A percentile compares a stretch with the other conserved stretches of the same genome.
Conservation (phyloP, 2,113 vertebrate species). For the Elanoides forficatus region DNA sequence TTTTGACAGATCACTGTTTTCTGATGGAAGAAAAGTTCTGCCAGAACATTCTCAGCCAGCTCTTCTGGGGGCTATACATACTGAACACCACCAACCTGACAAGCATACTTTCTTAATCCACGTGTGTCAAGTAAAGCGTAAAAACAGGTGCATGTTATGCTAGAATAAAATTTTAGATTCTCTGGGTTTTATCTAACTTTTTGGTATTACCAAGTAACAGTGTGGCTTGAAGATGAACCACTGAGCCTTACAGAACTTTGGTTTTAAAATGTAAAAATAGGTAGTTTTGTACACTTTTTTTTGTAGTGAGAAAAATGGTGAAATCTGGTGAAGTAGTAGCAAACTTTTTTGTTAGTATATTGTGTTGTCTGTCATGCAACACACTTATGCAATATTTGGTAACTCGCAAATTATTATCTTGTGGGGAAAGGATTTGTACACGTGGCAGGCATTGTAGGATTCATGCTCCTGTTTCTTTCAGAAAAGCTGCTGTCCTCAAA, state of each 20-base stretch:
- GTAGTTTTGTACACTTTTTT: neutral
- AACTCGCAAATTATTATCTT: neutral
- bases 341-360: neutral
- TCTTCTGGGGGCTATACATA: neutral
- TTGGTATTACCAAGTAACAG: neutral
- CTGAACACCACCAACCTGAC: neutral
- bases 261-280: neutral
- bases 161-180: neutral
- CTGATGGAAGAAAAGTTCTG: slow-evolving; percentile 1
- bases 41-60: neutral
- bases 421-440: neutral
- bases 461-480: accelerated
- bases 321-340: neutral
- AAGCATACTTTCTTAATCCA: neutral
- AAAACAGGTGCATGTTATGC: neutral
- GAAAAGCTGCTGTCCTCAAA: neutral
- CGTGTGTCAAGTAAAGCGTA: neutral
- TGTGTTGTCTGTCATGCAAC: neutral
- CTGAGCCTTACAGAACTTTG: neutral
- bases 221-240: neutral
- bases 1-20: slow-evolving; percentile 35
- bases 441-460: neutral
- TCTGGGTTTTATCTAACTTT: neutral
- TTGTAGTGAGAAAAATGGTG: neutral
- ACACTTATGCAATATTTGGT: accelerated